Percentiles rank a stretch among this genome's conserved stretches.
Evolutionary conservation across 2,888 invertebrate genomes (phyloP).

Genomic region (Brachypalpus laphriformis): DNA sequence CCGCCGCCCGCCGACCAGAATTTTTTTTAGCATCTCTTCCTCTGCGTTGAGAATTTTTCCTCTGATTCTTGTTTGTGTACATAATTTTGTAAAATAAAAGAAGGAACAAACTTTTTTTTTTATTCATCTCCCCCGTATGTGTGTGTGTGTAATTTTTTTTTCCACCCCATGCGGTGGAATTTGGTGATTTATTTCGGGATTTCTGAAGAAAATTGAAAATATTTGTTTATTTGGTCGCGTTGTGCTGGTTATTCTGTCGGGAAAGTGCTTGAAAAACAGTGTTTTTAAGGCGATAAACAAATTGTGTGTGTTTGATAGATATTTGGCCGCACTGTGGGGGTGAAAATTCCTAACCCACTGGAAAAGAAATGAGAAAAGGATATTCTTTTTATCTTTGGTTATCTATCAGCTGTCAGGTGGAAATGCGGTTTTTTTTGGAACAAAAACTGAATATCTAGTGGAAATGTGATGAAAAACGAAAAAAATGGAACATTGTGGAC

Average conservation of each 20-base stretch:
- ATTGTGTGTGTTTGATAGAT: neutral
- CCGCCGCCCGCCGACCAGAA: constrained; percentile 22
- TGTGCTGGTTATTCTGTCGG: constrained; percentile 27
- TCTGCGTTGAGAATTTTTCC: constrained; percentile 37
- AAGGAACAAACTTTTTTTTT: constrained; percentile 22
- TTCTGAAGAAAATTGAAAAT: constrained; percentile 18
- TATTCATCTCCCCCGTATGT: neutral
- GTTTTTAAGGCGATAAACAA: constrained; percentile 34
- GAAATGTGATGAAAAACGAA: neutral
- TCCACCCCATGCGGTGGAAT: constrained; percentile 69
- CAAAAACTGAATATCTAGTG: neutral
- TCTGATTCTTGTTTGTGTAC: constrained; percentile 14
- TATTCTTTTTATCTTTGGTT: neutral
- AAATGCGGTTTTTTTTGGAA: neutral
- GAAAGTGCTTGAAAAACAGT: constrained; percentile 24
- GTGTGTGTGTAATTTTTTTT: constrained; percentile 31
- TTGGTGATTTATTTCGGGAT: constrained; percentile 70
- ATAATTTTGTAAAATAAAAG: neutral
- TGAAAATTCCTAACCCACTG: constrained; percentile 1
- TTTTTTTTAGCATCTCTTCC: constrained; percentile 28
- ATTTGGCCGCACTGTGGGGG: neutral
- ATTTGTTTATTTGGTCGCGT: constrained; percentile 60
- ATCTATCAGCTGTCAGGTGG: constrained; percentile 33
- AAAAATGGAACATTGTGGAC: neutral
- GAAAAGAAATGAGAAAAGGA: constrained; percentile 27